These are phyloP conservation scores for Azemiops feae DNA, from an alignment of 2,113 vertebrate species.

Conservation along the genomic window DNA sequence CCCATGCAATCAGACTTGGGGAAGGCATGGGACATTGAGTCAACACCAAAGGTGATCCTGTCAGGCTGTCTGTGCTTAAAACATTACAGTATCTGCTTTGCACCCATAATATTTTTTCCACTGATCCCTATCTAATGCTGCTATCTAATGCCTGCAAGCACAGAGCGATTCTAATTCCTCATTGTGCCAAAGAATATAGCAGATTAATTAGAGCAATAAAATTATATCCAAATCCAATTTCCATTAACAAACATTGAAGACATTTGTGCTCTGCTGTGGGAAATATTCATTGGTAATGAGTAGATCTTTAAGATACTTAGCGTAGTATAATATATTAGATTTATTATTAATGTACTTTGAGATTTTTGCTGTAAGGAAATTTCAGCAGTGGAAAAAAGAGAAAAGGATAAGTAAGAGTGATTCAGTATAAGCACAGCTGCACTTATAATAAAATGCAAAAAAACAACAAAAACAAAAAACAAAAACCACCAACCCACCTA, in stretches of 20 bases:
- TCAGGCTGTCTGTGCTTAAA: background rate
- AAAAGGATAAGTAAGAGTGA: background rate
- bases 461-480: conserved; percentile 28
- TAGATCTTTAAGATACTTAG: background rate
- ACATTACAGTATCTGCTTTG: background rate
- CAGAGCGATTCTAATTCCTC: background rate
- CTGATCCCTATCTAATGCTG: background rate
- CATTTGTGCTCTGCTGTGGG: background rate
- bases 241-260: background rate
- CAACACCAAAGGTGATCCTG: background rate
- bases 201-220: background rate
- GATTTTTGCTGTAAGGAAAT: background rate
- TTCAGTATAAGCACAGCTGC: background rate
- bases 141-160: background rate
- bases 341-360: background rate
- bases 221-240: background rate
- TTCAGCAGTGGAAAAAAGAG: background rate
- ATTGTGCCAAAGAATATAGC: background rate
- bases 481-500: conserved; percentile 11
- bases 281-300: background rate
- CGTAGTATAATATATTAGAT: background rate
- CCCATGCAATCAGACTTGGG: background rate
- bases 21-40: background rate
- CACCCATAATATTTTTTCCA: background rate
- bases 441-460: conserved; percentile 49